Evolutionary conservation across 2,113 vertebrate genomes (phyloP), one percentile per base, ranked within the genome.

Genomic region (Neoarius graeffei): DNA sequence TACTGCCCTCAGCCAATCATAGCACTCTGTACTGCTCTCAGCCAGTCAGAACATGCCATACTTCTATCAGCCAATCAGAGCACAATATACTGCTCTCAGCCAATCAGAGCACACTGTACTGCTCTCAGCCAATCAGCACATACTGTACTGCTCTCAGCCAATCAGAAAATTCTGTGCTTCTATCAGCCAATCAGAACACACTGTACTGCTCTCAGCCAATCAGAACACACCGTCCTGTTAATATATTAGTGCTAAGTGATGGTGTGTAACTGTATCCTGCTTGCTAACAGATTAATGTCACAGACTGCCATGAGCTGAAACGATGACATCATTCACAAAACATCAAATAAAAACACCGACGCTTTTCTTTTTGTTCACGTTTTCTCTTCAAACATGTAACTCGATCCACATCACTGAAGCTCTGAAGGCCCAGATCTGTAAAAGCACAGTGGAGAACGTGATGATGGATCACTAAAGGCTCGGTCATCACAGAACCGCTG

Each of bases 241-340:
- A 25, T 62, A 20, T 82, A 62, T 42, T 35, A 9, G 20, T 83
- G 81, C 60, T 83, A 48, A 13, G 23, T 83, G 81, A 83, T 17
- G 6, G 23, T 25, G 81, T 66, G 60, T 50, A 50, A 83, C 17
- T 66, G 10, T 50, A 66, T 66, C 35, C 60, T n/a, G 20, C 60
- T 52, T 52, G 20, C 14, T 50, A n/a, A 66, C 20, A 83, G 81
- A 66, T 66, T 50, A 52, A 83, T 84, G 48, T 67, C 82, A 54
- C 62, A 84, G 23, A n/a, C 48, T 8, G 62, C 42, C 15, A 0
- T n/a, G 48, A 67, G 62, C 82, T 67, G 48, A 67, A 84, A 67
- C 1, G 25, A 84, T 84, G 82, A 84, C 82, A 52, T 84, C 62
- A 84, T 54, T 67, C 25, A 67, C 48, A 54, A 84, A 84, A 84